Conservation (phyloP, 1,140 invertebrate genomes). For the Eriosoma lanigerum region DNA sequence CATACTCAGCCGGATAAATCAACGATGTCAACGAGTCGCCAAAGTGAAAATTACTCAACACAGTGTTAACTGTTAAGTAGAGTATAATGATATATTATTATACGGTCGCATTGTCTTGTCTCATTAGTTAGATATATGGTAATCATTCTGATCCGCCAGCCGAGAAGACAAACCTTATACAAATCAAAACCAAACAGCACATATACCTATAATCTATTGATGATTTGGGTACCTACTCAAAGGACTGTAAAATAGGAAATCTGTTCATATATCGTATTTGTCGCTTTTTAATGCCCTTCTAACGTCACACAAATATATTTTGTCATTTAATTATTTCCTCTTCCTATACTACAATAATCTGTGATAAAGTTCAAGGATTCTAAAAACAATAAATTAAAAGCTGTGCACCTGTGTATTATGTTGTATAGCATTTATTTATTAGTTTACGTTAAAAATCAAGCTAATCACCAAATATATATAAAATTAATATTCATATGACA, state of each 20-base stretch:
- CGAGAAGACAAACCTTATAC: background rate
- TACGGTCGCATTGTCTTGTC: background rate
- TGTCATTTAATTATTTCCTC: slow-evolving; percentile 1
- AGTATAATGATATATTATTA: background rate
- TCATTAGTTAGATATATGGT: background rate
- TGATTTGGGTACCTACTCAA: background rate
- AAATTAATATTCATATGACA: no score
- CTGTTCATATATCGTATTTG: background rate
- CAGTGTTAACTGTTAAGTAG: background rate
- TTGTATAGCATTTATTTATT: background rate
- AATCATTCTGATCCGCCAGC: background rate
- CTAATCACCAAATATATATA: background rate
- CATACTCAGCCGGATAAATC: no score
- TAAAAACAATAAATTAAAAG: background rate
- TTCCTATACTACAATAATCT: background rate
- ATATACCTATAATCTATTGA: background rate
- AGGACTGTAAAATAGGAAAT: background rate
- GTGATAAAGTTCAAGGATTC: background rate
- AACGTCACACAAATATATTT: background rate
- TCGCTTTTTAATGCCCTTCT: background rate
- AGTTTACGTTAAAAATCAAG: background rate
- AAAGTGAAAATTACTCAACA: no score
- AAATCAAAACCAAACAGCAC: background rate
- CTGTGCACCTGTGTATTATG: background rate
- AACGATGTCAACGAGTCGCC: no score